A percentile compares a stretch with the other conserved stretches of the same genome.
phyloP scores from a whole-genome alignment of 1,140 invertebrate genomes.

The Meloidogyne floridensis region DNA sequence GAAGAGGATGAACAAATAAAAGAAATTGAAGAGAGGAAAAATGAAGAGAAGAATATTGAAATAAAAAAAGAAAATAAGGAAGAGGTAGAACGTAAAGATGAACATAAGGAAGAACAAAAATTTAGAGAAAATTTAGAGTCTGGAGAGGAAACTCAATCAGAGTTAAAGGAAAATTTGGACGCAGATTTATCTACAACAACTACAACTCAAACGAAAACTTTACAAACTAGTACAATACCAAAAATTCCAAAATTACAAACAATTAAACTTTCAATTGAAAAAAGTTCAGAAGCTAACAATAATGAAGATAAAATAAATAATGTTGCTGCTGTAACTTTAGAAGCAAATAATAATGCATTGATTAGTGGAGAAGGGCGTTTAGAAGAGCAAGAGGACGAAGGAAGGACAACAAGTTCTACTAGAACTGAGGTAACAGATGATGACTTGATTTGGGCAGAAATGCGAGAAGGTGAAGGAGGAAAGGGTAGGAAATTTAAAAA shows the following conservation, averaged over 20 bases:
- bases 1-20: slow-evolving; percentile 6
- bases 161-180: background rate
- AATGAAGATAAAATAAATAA: background rate
- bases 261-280: background rate
- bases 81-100: background rate
- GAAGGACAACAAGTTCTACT: background rate
- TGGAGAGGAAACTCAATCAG: no score
- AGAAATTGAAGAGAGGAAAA: slow-evolving; percentile 3
- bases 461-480: background rate
- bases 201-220: background rate
- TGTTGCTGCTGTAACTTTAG: no score
- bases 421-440: slow-evolving; percentile 3
- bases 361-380: background rate
- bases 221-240: background rate
- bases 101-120: background rate
- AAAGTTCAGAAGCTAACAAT: background rate
- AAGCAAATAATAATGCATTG: background rate
- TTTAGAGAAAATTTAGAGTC: background rate
- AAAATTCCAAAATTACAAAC: background rate
- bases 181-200: background rate
- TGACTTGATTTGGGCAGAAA: slow-evolving; percentile 1
- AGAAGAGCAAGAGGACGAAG: background rate
- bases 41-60: slow-evolving; percentile 4
- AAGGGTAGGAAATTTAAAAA: background rate
- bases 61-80: background rate